A percentile compares a stretch with the other conserved stretches of the same genome.
These are phyloP conservation scores for Agrilus mali DNA, from an alignment of 2,888 invertebrate genomes.

Conservation along the genomic window DNA sequence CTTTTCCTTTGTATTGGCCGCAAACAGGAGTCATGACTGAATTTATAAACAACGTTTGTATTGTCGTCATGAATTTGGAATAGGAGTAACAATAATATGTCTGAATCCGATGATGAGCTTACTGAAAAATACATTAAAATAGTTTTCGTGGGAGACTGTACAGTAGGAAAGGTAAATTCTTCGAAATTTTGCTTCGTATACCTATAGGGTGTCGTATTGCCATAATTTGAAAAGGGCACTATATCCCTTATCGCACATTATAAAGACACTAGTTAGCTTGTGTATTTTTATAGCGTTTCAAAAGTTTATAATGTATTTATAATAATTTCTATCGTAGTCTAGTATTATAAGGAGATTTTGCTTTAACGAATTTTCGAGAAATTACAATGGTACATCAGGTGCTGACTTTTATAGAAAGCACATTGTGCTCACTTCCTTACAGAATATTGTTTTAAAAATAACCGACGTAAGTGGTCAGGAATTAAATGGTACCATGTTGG, in stretches of 20 bases:
- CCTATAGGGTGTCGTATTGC: constrained; percentile 1
- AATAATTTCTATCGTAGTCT: constrained; percentile 40
- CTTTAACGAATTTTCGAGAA: constrained; percentile 49
- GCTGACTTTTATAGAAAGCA: constrained; percentile 61
- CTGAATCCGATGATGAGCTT: constrained; percentile 52
- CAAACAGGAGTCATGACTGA: too few species aligned
- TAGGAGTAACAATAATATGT: constrained; percentile 35
- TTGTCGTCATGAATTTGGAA: background rate
- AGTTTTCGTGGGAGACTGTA: constrained; percentile 67
- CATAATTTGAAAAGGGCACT: too few species aligned
- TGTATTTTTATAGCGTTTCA: too few species aligned
- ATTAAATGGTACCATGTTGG: constrained; percentile 63
- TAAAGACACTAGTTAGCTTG: too few species aligned
- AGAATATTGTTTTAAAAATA: constrained; percentile 57
- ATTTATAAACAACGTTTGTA: too few species aligned
- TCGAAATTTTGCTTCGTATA: constrained; percentile 6
- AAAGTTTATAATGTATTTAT: too few species aligned
- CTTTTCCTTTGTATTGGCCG: too few species aligned
- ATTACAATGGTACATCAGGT: constrained; percentile 52
- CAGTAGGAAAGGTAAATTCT: constrained; percentile 65
- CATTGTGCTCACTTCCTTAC: constrained; percentile 38
- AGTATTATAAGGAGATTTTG: constrained; percentile 52
- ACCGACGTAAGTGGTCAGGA: constrained; percentile 79
- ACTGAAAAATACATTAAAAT: constrained; percentile 58
- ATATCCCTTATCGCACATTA: too few species aligned